These are phyloP conservation scores for Copidosoma floridanum DNA, from an alignment of 1,140 invertebrate species.

Conservation along the genomic window DNA sequence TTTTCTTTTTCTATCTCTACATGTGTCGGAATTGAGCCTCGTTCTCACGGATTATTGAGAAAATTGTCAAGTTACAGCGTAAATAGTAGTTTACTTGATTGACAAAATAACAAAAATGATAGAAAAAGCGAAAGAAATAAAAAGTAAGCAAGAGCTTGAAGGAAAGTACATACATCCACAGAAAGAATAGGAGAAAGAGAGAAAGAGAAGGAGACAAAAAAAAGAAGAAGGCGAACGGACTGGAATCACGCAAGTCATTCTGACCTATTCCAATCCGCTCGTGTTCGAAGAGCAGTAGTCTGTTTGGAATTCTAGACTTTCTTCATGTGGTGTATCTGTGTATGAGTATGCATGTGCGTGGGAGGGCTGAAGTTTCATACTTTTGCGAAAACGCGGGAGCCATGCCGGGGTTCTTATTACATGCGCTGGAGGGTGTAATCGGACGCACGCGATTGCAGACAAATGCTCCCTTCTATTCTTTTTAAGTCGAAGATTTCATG, in stretches of 20 bases:
- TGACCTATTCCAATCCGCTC: slow-evolving; percentile 32
- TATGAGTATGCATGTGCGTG: not conserved
- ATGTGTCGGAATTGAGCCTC: slow-evolving; percentile 27
- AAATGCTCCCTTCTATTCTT: slow-evolving; percentile 22
- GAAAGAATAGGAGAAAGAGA: not conserved
- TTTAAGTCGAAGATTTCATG: not conserved
- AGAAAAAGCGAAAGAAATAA: slow-evolving; percentile 26
- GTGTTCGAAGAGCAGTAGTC: not conserved
- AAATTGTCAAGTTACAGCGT: slow-evolving; percentile 37
- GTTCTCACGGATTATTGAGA: slow-evolving; percentile 36
- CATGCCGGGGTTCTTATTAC: slow-evolving; percentile 30
- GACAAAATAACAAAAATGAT: slow-evolving; percentile 8
- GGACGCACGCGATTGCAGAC: slow-evolving; percentile 28
- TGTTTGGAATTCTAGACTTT: too few relatives aligned
- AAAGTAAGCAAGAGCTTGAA: slow-evolving; percentile 9
- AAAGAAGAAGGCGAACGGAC: slow-evolving; percentile 29
- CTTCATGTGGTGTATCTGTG: not conserved
- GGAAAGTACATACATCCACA: not conserved
- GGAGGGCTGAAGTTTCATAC: slow-evolving; percentile 28
- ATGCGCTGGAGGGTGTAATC: slow-evolving; percentile 20
- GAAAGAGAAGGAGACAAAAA: not conserved
- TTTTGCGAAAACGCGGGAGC: slow-evolving; percentile 33
- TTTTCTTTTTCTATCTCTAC: not conserved
- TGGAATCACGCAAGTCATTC: slow-evolving; percentile 39
- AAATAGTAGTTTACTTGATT: too few relatives aligned